Evolutionary conservation across 2,888 invertebrate species (phyloP).

Genomic region (Drosophila cracens): DNA sequence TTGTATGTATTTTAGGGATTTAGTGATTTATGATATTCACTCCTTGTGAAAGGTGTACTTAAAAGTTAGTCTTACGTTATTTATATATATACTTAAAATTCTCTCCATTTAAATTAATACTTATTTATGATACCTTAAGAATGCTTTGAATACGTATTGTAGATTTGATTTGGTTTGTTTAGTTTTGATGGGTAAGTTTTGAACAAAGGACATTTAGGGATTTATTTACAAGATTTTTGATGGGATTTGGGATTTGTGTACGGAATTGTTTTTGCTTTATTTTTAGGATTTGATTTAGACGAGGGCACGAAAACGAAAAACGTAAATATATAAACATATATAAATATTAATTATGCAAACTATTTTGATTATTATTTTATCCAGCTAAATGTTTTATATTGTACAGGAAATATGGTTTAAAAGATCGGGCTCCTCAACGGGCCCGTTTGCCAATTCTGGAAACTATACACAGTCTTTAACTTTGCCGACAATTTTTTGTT

Average conservation of each 20-base stretch:
- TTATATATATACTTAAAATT: slow-evolving; percentile 16
- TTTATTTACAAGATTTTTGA: slow-evolving; percentile 69
- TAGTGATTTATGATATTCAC: slow-evolving; percentile 23
- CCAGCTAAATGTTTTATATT: slow-evolving; percentile 66
- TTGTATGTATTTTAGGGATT: slow-evolving; percentile 9
- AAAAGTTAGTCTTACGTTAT: slow-evolving; percentile 18
- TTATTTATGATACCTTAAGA: slow-evolving; percentile 34
- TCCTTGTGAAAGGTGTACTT: slow-evolving; percentile 56
- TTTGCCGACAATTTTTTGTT: slow-evolving; percentile 23
- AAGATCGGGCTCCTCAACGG: slow-evolving; percentile 29
- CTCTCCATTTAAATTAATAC: slow-evolving; percentile 3
- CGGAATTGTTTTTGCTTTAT: slow-evolving; percentile 60
- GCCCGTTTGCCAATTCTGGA: slow-evolving; percentile 63
- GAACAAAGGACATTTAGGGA: slow-evolving; percentile 82
- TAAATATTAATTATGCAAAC: slow-evolving; percentile 81
- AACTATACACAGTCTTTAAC: slow-evolving; percentile 55
- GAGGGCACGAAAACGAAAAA: slow-evolving; percentile 84
- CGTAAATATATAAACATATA: slow-evolving; percentile 78
- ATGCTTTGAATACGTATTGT: slow-evolving; percentile 33
- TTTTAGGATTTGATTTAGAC: slow-evolving; percentile 80
- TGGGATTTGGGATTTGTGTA: slow-evolving; percentile 60
- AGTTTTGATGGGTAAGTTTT: slow-evolving; percentile 58
- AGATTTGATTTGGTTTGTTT: slow-evolving; percentile 52
- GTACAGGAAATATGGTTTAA: slow-evolving; percentile 52
- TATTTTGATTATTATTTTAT: slow-evolving; percentile 74